Percentiles rank a stretch among this genome's conserved stretches.
These are phyloP conservation scores for Corythornis madagascariensis DNA, from an alignment of 2,113 vertebrate species.

Conservation along the genomic window DNA sequence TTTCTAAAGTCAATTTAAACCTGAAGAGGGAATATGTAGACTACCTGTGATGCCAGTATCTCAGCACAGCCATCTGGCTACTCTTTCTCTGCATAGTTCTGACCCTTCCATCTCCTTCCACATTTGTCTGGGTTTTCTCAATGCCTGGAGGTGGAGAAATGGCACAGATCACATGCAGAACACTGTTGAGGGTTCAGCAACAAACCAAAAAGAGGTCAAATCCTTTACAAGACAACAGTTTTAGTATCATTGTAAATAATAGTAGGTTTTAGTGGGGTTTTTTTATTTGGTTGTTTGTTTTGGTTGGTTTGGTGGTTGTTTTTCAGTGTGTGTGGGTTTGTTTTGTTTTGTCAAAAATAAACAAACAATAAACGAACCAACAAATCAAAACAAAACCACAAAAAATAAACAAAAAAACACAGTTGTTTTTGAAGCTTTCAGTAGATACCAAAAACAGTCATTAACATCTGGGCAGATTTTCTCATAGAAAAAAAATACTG, in stretches of 20 bases:
- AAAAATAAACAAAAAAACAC: too few relatives aligned
- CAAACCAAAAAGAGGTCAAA: neutral
- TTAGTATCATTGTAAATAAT: neutral
- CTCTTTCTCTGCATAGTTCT: neutral
- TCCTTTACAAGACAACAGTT: neutral
- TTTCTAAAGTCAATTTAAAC: conserved; percentile 9
- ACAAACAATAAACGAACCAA: too few relatives aligned
- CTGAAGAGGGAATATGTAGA: neutral
- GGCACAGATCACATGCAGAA: neutral
- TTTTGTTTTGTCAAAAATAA: too few relatives aligned
- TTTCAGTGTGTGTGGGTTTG: too few relatives aligned
- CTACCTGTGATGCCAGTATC: neutral
- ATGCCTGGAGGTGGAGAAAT: neutral
- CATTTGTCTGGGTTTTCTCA: neutral
- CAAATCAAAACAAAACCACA: too few relatives aligned
- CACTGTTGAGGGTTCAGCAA: neutral
- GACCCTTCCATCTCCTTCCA: neutral
- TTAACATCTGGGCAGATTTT: neutral
- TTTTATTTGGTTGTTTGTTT: neutral
- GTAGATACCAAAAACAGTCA: conserved; percentile 3
- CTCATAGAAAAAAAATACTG: neutral
- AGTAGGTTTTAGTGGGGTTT: neutral
- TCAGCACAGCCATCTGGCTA: neutral
- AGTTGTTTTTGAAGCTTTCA: neutral
- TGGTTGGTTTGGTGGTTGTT: too few relatives aligned